These are phyloP conservation scores for Chymomyza fuscimana DNA, from an alignment of 2,888 invertebrate genomes.

Conservation along the genomic window DNA sequence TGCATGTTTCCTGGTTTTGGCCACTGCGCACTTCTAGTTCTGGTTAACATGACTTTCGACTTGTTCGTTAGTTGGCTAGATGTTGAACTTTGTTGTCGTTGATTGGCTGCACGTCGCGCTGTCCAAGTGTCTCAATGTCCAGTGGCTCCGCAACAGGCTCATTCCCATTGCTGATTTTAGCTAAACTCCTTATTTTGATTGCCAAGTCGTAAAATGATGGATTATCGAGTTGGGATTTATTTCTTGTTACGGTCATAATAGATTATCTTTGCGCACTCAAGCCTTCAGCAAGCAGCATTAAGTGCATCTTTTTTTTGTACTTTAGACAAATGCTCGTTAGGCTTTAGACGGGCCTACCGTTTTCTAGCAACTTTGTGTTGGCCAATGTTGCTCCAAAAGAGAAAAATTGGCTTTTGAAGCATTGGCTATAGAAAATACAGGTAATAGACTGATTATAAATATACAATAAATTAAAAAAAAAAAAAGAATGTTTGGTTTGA, in stretches of 20 bases:
- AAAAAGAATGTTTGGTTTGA: too few relatives aligned
- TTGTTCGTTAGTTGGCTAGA: slow-evolving; percentile 50
- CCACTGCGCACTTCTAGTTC: slow-evolving; percentile 53
- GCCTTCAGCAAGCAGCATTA: slow-evolving; percentile 21
- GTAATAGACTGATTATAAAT: too few relatives aligned
- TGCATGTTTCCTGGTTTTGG: slow-evolving; percentile 60
- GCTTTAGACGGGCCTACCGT: slow-evolving; percentile 49
- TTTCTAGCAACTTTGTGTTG: slow-evolving; percentile 33
- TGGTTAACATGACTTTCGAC: slow-evolving; percentile 62
- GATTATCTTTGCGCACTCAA: slow-evolving; percentile 73
- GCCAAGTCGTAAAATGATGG: slow-evolving; percentile 73
- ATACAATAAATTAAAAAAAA: too few relatives aligned
- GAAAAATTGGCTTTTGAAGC: not conserved
- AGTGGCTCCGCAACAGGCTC: slow-evolving; percentile 13
- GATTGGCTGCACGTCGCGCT: slow-evolving; percentile 49
- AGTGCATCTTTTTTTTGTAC: slow-evolving; percentile 49
- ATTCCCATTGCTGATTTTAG: slow-evolving; percentile 47
- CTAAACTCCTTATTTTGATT: slow-evolving; percentile 74
- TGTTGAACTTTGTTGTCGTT: slow-evolving; percentile 50
- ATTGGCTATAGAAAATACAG: too few relatives aligned
- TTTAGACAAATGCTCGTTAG: slow-evolving; percentile 64
- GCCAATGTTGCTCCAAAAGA: not conserved
- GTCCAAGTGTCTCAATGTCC: slow-evolving; percentile 22
- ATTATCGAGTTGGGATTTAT: slow-evolving; percentile 72
- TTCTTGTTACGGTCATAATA: slow-evolving; percentile 74